Base-by-base conservation (phyloP, 2,113 vertebrate genomes). In the Lophochroa leadbeateri region DNA sequence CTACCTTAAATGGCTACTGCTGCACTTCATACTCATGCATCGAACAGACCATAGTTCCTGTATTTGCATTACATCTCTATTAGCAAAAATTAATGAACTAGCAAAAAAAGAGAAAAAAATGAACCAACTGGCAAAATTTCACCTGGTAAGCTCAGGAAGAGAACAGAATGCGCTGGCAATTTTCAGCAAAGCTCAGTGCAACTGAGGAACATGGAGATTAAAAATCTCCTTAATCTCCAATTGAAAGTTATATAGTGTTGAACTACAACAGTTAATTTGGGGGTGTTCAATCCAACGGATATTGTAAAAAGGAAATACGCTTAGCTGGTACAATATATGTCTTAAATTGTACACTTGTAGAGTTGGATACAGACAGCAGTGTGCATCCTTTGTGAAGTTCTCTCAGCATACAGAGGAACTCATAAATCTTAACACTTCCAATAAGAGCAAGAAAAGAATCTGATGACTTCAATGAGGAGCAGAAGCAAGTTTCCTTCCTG, bases 401-500 rank as follows among this genome's bases (percentile, higher is more conserved):
- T 83, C 20, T 64, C 60, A n/a, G 57, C 35, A 39, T 39, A 47
- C n/a, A 39, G 27, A 81, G 69, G 64, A 95, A 81, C 7, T 75
- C 29, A 39, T 60, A 49, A 88, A 77, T 77, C 47, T 86, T 70
- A 64, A 35, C 1, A 3, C 21, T 78, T 75, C 18, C 31, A 61
- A 23, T 21, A 55, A 75, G 17, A 93, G 8, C 2, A 7, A 69
- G 87, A 78, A 79, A 89, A 55, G 7, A 68, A 24, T 28, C n/a
- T 65, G 41, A 69, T 69, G 25, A 69, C 82, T 82, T 82, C 76
- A 79, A 61, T 7, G 29, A 87, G 43, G 6, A 86, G 27, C 68
- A 96, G 15, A 12, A 78, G 28, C 21, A 78, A 57, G 27, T 25
- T 95, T 83, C 88, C 82, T 94, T 97, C 88, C 85, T 88, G 72